Percentiles rank a stretch among this genome's conserved stretches.
phyloP scores from a whole-genome alignment of 2,888 invertebrate genomes.

The Tachina fera region DNA sequence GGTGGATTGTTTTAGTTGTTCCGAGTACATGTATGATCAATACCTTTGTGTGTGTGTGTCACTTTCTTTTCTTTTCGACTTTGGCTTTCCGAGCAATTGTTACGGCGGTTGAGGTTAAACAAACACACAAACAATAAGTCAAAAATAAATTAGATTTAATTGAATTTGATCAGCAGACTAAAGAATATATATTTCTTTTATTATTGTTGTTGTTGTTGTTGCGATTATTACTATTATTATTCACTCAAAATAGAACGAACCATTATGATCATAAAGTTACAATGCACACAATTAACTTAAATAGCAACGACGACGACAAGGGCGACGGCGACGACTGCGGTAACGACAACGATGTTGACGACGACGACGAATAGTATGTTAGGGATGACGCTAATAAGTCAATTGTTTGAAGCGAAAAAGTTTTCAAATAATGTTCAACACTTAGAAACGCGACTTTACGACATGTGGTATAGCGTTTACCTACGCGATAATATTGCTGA shows the following conservation, averaged over 20 bases:
- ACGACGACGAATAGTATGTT: not conserved
- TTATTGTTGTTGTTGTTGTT: constrained; percentile 29
- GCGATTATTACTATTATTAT: constrained; percentile 52
- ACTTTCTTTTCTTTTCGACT: constrained; percentile 8
- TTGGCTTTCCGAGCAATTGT: constrained; percentile 34
- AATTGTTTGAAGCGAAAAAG: constrained; percentile 19
- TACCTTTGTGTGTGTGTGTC: constrained; percentile 2
- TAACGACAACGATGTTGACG: constrained; percentile 15
- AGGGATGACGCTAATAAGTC: too few species aligned
- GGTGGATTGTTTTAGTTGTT: constrained; percentile 17
- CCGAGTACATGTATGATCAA: constrained; percentile 45
- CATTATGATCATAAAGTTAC: constrained; percentile 56
- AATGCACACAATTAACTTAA: constrained; percentile 50
- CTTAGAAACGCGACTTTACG: constrained; percentile 65
- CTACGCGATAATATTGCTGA: constrained; percentile 70
- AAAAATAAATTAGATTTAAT: constrained; percentile 76
- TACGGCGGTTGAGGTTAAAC: constrained; percentile 54
- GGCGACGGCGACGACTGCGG: constrained; percentile 38
- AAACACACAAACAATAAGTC: constrained; percentile 56
- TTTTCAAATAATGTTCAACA: constrained; percentile 22
- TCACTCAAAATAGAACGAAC: constrained; percentile 55
- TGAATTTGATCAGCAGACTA: constrained; percentile 76
- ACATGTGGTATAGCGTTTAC: constrained; percentile 51
- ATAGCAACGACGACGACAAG: constrained; percentile 33
- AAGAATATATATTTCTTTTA: constrained; percentile 41